Percentiles rank a stretch among this genome's conserved stretches.
Conservation (phyloP, 2,113 vertebrate species). For the Telmatochromis sp. region DNA sequence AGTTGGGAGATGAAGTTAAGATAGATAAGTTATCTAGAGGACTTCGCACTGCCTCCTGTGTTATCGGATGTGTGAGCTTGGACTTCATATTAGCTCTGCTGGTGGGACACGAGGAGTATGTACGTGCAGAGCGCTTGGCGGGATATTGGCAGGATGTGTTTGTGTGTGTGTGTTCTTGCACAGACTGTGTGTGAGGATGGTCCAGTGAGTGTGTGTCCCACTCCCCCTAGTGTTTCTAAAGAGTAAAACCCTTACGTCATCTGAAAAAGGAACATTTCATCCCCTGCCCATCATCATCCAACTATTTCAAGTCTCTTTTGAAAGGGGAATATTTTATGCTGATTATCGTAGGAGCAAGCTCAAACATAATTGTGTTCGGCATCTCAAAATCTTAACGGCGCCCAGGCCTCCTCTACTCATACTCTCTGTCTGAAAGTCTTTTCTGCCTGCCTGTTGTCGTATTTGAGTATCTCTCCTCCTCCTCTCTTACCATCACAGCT, state of each 20-base stretch:
- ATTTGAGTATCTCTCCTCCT: conserved; percentile 33
- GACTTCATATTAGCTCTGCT: conserved; percentile 57
- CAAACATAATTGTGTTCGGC: neutral
- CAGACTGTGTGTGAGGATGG: conserved; percentile 16
- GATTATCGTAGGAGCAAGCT: conserved; percentile 4
- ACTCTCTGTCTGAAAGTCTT: neutral
- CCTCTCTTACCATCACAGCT: conserved; percentile 8
- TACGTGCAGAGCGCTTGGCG: conserved; percentile 15
- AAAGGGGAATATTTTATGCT: conserved; percentile 18
- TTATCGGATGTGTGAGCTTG: conserved; percentile 45
- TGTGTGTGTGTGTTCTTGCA: neutral
- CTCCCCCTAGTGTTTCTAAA: conserved; percentile 62
- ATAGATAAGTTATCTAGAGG: conserved; percentile 58
- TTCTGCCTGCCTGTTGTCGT: conserved; percentile 12
- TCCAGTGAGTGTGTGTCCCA: conserved; percentile 45
- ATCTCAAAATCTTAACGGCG: neutral
- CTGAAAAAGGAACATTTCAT: conserved; percentile 15
- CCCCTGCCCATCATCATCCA: neutral
- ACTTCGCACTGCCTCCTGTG: conserved; percentile 49
- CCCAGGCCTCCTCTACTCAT: neutral
- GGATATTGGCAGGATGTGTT: conserved; percentile 20
- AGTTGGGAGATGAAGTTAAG: conserved; percentile 24
- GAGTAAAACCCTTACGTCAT: conserved; percentile 66
- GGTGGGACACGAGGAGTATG: conserved; percentile 34
- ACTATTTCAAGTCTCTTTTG: conserved; percentile 15